A percentile compares a stretch with the other conserved stretches of the same genome.
These are phyloP conservation scores for Anticlea derivata DNA, from an alignment of 2,888 invertebrate genomes.

Conservation along the genomic window DNA sequence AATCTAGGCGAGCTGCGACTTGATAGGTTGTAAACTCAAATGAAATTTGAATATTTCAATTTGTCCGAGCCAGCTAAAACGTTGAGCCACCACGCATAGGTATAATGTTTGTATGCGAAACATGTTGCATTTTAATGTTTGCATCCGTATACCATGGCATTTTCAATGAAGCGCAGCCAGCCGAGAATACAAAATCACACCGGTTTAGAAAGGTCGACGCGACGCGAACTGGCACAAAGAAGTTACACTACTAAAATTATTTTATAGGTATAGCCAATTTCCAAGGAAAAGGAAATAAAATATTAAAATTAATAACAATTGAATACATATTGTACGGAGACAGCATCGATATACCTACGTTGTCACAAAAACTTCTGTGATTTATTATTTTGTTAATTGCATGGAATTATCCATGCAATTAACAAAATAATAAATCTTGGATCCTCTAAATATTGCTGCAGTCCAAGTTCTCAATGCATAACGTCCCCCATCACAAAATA, in stretches of 20 bases:
- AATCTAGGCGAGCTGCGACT: too few relatives aligned
- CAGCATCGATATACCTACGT: too few relatives aligned
- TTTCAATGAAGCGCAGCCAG: slow-evolving; percentile 32
- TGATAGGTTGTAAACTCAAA: neutral
- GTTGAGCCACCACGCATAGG: slow-evolving; percentile 1
- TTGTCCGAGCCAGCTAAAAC: slow-evolving; percentile 5
- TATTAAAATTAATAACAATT: too few relatives aligned
- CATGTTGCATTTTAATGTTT: slow-evolving; percentile 29
- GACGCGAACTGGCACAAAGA: neutral
- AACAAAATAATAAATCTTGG: too few relatives aligned
- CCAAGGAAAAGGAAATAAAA: too few relatives aligned
- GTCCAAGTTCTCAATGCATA: neutral
- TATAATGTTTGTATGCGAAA: slow-evolving; percentile 18
- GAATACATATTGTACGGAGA: too few relatives aligned
- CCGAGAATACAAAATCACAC: slow-evolving; percentile 33
- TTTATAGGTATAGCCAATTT: too few relatives aligned
- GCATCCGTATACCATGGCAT: slow-evolving; percentile 28
- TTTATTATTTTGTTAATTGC: too few relatives aligned
- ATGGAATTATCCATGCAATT: too few relatives aligned
- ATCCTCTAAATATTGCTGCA: neutral
- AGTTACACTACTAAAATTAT: too few relatives aligned
- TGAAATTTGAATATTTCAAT: neutral
- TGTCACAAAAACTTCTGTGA: too few relatives aligned
- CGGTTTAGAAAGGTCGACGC: slow-evolving; percentile 38
- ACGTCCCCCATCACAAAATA: neutral